Percentiles rank a stretch among this genome's conserved stretches.
Conservation (phyloP, 2,113 vertebrate species). For the Psephotus haematonotus region DNA sequence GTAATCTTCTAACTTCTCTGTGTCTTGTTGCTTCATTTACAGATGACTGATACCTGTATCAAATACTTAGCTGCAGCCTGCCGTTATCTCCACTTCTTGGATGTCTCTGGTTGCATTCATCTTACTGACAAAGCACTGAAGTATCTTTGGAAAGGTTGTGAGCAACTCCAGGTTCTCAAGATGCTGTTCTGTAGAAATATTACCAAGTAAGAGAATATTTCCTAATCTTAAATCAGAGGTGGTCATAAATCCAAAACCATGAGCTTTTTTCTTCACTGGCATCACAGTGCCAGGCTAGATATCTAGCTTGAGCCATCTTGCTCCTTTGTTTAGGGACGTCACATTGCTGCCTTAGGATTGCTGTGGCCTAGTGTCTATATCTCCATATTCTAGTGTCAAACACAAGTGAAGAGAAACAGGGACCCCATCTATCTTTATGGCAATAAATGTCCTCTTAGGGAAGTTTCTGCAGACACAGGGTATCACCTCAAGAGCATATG, state of each 20-base stretch:
- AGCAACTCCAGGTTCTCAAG: slow-evolving; percentile 74
- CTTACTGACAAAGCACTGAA: slow-evolving; percentile 63
- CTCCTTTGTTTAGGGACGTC: neutral
- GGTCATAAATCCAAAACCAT: neutral
- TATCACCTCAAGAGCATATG: neutral
- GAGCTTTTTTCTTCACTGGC: neutral
- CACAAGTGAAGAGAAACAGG: neutral
- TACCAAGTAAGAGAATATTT: slow-evolving; percentile 72
- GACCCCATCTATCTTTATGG: neutral
- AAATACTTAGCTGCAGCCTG: slow-evolving; percentile 77
- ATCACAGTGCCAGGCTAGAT: neutral
- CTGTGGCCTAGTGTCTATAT: neutral
- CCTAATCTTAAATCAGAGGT: neutral
- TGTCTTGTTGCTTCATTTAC: neutral
- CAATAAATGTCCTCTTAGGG: neutral
- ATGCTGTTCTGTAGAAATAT: slow-evolving; percentile 80
- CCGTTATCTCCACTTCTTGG: slow-evolving; percentile 77
- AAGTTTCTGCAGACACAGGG: neutral
- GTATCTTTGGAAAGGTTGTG: slow-evolving; percentile 73
- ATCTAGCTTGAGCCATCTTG: neutral
- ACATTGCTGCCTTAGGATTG: neutral
- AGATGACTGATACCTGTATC: slow-evolving; percentile 81
- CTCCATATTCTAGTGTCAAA: neutral
- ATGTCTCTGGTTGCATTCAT: slow-evolving; percentile 78
- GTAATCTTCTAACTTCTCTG: neutral